phyloP scores from a whole-genome alignment of 1,140 invertebrate genomes.

The Proctacanthus coquilletti region DNA sequence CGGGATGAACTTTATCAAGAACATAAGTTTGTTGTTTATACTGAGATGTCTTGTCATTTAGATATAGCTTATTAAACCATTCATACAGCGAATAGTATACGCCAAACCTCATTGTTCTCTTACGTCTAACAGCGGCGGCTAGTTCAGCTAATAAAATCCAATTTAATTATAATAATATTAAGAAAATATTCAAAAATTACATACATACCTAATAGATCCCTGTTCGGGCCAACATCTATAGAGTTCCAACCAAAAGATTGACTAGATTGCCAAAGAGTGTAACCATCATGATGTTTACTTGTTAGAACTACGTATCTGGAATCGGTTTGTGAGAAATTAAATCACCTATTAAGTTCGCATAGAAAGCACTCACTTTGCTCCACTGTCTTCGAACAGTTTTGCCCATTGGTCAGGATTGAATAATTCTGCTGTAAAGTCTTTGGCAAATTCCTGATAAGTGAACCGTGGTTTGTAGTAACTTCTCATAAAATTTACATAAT shows the following conservation, averaged over 20 bases:
- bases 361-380: constrained; percentile 47
- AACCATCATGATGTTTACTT: constrained; percentile 91
- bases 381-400: constrained; percentile 52
- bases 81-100: constrained; percentile 82
- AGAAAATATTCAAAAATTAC: no score
- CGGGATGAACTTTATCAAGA: constrained; percentile 51
- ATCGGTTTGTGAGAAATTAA: constrained; percentile 6
- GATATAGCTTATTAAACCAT: constrained; percentile 80
- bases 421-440: constrained; percentile 65
- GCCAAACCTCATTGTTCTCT: constrained; percentile 56
- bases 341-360: not conserved
- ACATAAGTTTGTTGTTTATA: constrained; percentile 53
- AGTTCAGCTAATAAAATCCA: constrained; percentile 39
- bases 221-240: constrained; percentile 66
- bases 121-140: constrained; percentile 44
- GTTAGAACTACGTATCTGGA: constrained; percentile 75
- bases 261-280: constrained; percentile 73
- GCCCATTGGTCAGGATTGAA: constrained; percentile 66
- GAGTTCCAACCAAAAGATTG: constrained; percentile 84
- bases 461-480: constrained; percentile 64
- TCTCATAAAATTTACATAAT: constrained; percentile 48
- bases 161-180: no score
- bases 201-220: constrained; percentile 52
- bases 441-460: constrained; percentile 75
- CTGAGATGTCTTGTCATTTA: constrained; percentile 51